These are phyloP conservation scores for Steinernema feltiae DNA, from an alignment of 1,140 invertebrate genomes.

Conservation along the genomic window DNA sequence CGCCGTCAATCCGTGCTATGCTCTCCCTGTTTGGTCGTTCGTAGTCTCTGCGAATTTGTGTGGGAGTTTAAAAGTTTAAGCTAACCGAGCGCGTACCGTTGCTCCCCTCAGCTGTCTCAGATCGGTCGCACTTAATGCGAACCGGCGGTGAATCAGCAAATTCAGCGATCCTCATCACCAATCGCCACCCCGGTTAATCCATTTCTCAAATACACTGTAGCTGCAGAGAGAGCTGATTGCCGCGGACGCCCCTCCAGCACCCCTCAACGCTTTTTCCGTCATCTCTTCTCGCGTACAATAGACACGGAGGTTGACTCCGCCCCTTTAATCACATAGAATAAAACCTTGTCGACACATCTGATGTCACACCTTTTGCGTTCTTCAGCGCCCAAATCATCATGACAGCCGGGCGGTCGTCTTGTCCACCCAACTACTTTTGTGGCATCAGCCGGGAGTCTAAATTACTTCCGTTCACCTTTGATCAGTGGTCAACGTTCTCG, in stretches of 20 bases:
- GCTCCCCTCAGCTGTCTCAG: background rate
- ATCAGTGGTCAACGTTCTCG: background rate
- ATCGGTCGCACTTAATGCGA: background rate
- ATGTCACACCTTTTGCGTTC: constrained; percentile 9
- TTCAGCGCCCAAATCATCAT: background rate
- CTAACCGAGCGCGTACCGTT: background rate
- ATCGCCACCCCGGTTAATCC: background rate
- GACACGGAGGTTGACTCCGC: constrained; percentile 1
- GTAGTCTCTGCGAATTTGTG: no score
- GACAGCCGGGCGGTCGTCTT: background rate
- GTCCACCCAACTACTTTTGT: background rate
- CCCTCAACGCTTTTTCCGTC: background rate
- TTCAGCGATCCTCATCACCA: background rate
- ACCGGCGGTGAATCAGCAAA: background rate
- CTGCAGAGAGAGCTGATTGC: background rate
- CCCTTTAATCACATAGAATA: constrained; percentile 7
- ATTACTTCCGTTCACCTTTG: no score
- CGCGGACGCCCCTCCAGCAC: background rate
- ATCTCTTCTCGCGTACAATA: background rate
- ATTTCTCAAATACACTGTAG: constrained; percentile 1
- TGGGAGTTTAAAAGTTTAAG: background rate
- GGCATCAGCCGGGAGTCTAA: background rate
- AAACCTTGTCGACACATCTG: constrained; percentile 8
- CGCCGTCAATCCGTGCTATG: background rate
- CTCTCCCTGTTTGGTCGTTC: background rate